phyloP scores from a whole-genome alignment of 2,888 invertebrate species.

The Noctua janthe region DNA sequence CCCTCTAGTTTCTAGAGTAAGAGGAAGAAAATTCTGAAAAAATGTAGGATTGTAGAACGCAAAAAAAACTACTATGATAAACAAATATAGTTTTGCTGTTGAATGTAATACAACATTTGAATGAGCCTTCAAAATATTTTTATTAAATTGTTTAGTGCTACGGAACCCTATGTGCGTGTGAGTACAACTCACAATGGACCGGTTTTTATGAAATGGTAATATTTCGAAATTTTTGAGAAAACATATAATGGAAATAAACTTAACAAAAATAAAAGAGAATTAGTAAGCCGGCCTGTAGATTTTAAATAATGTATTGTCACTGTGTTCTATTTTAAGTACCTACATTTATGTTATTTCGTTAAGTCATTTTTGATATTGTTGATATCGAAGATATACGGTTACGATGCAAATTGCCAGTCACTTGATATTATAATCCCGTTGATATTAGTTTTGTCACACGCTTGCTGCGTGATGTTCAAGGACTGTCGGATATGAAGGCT shows the following conservation, averaged over 20 bases:
- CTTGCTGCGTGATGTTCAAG: conserved; percentile 6
- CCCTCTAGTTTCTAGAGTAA: too few relatives aligned
- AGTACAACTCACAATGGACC: too few relatives aligned
- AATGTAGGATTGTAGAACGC: too few relatives aligned
- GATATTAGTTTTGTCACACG: not conserved
- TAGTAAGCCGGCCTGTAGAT: not conserved
- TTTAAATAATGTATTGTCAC: conserved; percentile 2
- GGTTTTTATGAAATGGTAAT: too few relatives aligned
- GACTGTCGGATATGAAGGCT: not conserved
- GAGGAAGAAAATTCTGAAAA: too few relatives aligned
- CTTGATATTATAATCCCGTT: conserved; percentile 10
- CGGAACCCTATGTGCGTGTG: too few relatives aligned
- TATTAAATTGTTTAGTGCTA: too few relatives aligned
- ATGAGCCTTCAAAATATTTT: too few relatives aligned
- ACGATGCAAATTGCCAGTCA: conserved; percentile 26
- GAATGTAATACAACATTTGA: too few relatives aligned
- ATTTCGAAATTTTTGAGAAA: not conserved
- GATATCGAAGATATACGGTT: conserved; percentile 1
- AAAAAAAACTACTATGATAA: too few relatives aligned
- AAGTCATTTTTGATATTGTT: conserved; percentile 26
- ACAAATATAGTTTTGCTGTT: too few relatives aligned
- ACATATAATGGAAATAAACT: not conserved
- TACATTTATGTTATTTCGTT: conserved; percentile 11
- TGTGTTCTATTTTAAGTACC: not conserved
- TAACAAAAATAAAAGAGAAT: not conserved